Percentiles rank a stretch among this genome's conserved stretches.
phyloP scores from a whole-genome alignment of 1,140 invertebrate genomes.

The Drosophila nikananu region DNA sequence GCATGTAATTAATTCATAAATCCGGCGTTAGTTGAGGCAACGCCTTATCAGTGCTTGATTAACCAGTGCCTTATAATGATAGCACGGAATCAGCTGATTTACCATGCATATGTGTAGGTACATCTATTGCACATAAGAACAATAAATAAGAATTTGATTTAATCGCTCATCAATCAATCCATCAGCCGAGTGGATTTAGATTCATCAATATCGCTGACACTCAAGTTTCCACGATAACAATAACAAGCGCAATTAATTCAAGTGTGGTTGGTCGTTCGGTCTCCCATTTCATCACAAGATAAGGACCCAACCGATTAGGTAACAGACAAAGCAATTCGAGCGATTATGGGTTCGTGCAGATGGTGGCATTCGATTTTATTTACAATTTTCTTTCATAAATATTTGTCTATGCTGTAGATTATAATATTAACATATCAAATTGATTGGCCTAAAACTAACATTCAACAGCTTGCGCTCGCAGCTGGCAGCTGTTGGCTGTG shows the following conservation, averaged over 20 bases:
- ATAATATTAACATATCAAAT: slow-evolving; percentile 34
- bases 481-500: slow-evolving; percentile 17
- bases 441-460: slow-evolving; percentile 12
- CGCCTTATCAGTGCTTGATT: slow-evolving; percentile 22
- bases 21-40: background rate
- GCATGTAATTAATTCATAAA: slow-evolving; percentile 25
- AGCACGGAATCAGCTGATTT: background rate
- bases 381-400: slow-evolving; percentile 33
- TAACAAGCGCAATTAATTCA: slow-evolving; percentile 33
- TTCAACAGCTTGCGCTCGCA: slow-evolving; percentile 15
- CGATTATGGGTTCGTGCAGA: slow-evolving; percentile 17
- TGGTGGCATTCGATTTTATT: slow-evolving; percentile 31
- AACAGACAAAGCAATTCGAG: background rate
- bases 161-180: slow-evolving; percentile 23
- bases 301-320: background rate
- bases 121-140: background rate
- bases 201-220: slow-evolving; percentile 18
- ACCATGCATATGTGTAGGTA: background rate
- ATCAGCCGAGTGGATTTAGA: slow-evolving; percentile 17
- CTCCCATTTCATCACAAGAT: slow-evolving; percentile 12
- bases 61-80: slow-evolving; percentile 14
- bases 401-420: slow-evolving; percentile 21
- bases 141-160: slow-evolving; percentile 25
- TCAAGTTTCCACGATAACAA: slow-evolving; percentile 31
- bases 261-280: background rate